Evolutionary conservation across 2,888 invertebrate genomes (phyloP).

Genomic region (Physocephala rufipes): DNA sequence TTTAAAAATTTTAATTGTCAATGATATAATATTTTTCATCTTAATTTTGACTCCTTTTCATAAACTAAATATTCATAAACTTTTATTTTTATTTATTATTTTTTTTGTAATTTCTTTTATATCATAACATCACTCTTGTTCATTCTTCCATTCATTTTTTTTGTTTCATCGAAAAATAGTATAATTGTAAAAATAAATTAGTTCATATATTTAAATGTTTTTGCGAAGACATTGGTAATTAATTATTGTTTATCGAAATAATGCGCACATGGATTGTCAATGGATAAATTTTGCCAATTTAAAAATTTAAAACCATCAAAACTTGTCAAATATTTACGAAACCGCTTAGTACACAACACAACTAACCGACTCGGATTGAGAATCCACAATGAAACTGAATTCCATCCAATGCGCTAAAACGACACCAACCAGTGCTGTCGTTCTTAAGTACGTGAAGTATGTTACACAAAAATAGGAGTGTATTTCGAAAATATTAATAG

Average conservation of each 20-base stretch:
- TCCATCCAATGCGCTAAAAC: neutral
- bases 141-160: neutral
- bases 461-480: too few relatives aligned
- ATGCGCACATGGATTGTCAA: neutral
- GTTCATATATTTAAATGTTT: neutral
- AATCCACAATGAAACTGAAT: conserved; percentile 21
- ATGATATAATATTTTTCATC: neutral
- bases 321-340: neutral
- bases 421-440: too few relatives aligned
- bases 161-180: neutral
- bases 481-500: too few relatives aligned
- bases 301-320: neutral
- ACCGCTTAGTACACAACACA: neutral
- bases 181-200: neutral
- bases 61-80: too few relatives aligned
- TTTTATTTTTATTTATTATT: neutral
- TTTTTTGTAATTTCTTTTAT: neutral
- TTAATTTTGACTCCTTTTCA: neutral
- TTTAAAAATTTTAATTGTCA: neutral
- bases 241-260: neutral
- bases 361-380: conserved; percentile 13
- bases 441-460: too few relatives aligned
- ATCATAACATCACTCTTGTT: neutral
- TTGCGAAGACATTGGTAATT: neutral
- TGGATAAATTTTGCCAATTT: neutral